Base-by-base conservation (phyloP, 1,140 invertebrate genomes). In the Cecropterus lyciades region DNA sequence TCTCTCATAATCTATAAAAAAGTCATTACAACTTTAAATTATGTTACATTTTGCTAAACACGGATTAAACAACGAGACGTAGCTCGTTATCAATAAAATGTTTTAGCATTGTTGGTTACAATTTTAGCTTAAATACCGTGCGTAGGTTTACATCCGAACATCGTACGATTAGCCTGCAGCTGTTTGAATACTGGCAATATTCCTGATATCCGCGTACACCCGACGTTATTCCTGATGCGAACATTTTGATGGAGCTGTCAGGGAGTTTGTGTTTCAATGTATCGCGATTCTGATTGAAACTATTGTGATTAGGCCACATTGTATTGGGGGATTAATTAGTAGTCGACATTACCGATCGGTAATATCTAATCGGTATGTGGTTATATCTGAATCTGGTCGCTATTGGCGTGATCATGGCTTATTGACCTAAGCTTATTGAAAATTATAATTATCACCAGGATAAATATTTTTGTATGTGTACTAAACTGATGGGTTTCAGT, bases 281-380 rank as follows among this genome's bases (percentile, higher is more conserved):
- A 52, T 52, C 49, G 49, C 49, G 14, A 14, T 33, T 30, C 49
- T 30, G 49, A 52, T 52, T 52, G 24, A 52, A 52, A 52, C 24
- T 52, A 33, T 15, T 52, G 24, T 52, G 46, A 52, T 52, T 52
- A 24, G 24, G 24, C 45, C n/a, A 24, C 46, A 20, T 49, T 24
- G 46, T 24, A 16, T 46, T 46, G 5, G 14, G 2, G 46, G 46
- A 49, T 49, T 49, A 49, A 49, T 24, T 49, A 49, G 7, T 48
- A 17, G 17, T 24, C n/a, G 16, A 11, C 46, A 14, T 43, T 49
- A 20, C 16, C 9, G 16, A 48, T 11, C 7, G 17, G 17, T 49
- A 24, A 20, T 24, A 20, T 49, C 46, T 2, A 9, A 5, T 24
- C 24, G 16, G 10, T 11, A 24, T 7, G 16, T 14, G 40, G n/a